Conservation (phyloP, 53 echinoderm and acorn worm genomes). For the Actinopyga echinites region DNA sequence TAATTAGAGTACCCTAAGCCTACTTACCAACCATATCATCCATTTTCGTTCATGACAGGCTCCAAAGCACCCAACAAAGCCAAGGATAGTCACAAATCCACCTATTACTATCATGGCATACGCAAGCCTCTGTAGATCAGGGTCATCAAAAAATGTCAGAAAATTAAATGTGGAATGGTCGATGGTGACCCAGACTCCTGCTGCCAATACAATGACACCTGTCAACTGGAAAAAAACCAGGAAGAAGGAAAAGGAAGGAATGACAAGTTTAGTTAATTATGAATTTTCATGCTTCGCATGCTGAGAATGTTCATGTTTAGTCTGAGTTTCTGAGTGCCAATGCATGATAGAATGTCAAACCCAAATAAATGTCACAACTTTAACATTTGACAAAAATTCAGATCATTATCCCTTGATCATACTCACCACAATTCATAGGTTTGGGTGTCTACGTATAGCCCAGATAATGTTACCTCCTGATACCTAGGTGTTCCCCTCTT, state of each 20-base stretch:
- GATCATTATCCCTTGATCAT: no score
- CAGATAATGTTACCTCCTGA: no score
- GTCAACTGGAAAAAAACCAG: conserved; percentile 63
- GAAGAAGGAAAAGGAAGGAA: neutral
- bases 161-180: conserved; percentile 86
- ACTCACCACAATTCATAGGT: no score
- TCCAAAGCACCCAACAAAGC: conserved; percentile 97
- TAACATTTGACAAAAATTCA: no score
- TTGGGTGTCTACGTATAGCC: no score
- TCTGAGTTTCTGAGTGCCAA: no score
- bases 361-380: no score
- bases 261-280: neutral
- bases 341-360: no score
- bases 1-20: no score
- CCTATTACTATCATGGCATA: conserved; percentile 93
- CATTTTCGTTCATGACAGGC: conserved; percentile 96
- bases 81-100: conserved; percentile 88
- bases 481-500: no score
- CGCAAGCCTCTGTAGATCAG: conserved; percentile 76
- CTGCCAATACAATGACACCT: conserved; percentile 82
- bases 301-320: no score
- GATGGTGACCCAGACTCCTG: conserved; percentile 93
- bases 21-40: conserved; percentile 90
- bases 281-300: no score
- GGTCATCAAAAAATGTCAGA: conserved; percentile 81